Conservation (phyloP, 2,113 vertebrate species). For the Xiphias gladius region DNA sequence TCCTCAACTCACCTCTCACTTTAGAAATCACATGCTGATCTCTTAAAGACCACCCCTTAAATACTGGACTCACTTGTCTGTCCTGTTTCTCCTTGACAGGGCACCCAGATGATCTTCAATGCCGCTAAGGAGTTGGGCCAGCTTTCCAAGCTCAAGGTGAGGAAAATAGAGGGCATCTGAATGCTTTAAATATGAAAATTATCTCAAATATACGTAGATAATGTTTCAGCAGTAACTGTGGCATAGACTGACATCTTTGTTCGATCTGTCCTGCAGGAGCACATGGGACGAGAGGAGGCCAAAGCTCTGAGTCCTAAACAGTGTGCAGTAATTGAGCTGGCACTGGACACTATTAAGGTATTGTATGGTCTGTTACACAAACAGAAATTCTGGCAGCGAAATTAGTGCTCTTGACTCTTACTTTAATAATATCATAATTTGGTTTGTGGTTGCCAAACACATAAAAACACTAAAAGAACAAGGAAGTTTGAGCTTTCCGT, state of each 20-base stretch:
- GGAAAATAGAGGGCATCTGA: background rate
- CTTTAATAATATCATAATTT: background rate
- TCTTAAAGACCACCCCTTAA: background rate
- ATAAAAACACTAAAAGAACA: background rate
- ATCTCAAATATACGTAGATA: background rate
- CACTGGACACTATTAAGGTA: constrained; percentile 98
- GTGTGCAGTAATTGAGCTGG: constrained; percentile 95
- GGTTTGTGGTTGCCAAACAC: background rate
- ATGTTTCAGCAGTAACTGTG: background rate
- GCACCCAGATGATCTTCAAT: constrained; percentile 98
- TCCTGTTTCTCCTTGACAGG: constrained; percentile 82
- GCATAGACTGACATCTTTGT: background rate
- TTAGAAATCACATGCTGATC: constrained; percentile 16
- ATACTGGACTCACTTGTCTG: background rate
- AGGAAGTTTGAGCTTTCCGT: background rate
- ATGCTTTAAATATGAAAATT: background rate
- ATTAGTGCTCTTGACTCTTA: background rate
- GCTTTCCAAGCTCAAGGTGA: constrained; percentile 96
- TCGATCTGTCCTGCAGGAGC: constrained; percentile 86
- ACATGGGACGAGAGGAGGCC: constrained; percentile 97
- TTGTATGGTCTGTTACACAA: background rate
- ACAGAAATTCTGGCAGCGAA: background rate
- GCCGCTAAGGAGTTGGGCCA: constrained; percentile 98
- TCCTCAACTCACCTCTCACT: constrained; percentile 36
- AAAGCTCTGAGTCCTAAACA: constrained; percentile 96